Evolutionary conservation across 2,797 vertebrate genomes (phyloP), one percentile per base, ranked within the genome.

Genomic region (Strix occidentalis): DNA sequence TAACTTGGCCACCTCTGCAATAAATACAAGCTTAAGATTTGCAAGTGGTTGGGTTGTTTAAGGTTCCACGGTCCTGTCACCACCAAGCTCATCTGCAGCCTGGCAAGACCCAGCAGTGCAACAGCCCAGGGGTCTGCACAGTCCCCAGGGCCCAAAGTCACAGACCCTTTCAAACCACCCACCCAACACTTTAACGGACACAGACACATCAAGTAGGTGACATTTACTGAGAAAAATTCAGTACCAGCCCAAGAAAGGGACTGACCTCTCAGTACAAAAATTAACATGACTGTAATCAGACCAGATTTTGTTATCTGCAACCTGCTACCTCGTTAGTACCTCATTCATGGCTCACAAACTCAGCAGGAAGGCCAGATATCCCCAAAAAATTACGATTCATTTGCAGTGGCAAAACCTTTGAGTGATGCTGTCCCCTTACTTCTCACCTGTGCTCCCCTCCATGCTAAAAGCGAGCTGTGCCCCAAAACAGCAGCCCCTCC

Each of bases 181-280:
- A 33, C 39, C 26, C 35, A 14, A 41, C 2, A 0, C 37, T 61
- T 33, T 7, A 72, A n/a, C 1, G 7, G 14, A 84, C 75, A 61
- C 43, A 78, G 43, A n/a, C 11, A 17, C 31, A 51, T 25, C 75
- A 85, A 41, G 48, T 14, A 87, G 39, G 50, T 24, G 66, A 25
- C 64, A 60, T 97, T 96, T 97, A 97, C 85, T 96, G 86, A 91
- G 19, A 25, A 18, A 89, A 83, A 50, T 63, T 79, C 72, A 84
- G 83, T 87, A 90, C 77, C 63, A 13, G 93, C 70, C 69, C 77
- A 70, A 84, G 56, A 26, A 81, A 95, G 63, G 16, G 77, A 71
- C 21, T 25, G 14, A 87, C 64, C 26, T 89, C 50, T 63, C 65
- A 66, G 56, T 46, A 37, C 12, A 88, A 92, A 60, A 95, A 95